A percentile compares a stretch with the other conserved stretches of the same genome.
Evolutionary conservation across 2,888 invertebrate species (phyloP).

Genomic region (Periphyllus acericola): DNA sequence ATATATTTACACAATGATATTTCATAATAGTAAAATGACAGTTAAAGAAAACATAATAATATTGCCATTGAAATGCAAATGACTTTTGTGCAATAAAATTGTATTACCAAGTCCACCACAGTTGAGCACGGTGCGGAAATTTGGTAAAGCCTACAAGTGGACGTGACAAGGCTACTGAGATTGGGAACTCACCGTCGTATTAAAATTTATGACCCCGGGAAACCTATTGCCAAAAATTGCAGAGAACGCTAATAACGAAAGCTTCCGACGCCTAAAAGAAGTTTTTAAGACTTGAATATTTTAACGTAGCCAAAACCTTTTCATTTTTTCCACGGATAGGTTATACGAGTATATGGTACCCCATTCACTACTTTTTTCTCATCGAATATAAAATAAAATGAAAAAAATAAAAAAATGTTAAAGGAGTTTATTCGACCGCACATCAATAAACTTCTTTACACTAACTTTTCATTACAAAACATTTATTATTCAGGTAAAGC

Average conservation of each 20-base stretch:
- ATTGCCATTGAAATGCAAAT: background rate
- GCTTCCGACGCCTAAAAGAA: background rate
- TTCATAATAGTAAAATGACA: background rate
- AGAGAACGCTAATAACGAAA: conserved; percentile 14
- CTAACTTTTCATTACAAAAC: conserved; percentile 28
- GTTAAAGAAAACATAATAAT: background rate
- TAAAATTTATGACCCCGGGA: conserved; percentile 1
- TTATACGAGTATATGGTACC: too few relatives aligned
- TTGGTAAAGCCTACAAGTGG: background rate
- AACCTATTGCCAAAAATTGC: background rate
- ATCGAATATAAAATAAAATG: background rate
- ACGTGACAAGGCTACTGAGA: conserved; percentile 31
- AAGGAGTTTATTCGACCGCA: conserved; percentile 9
- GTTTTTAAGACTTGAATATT: conserved; percentile 14
- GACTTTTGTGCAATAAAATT: background rate
- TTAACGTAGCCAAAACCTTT: conserved; percentile 8
- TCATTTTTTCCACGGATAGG: background rate
- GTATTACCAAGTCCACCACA: background rate
- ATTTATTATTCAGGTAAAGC: conserved; percentile 33
- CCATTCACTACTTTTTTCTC: background rate
- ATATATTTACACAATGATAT: too few relatives aligned
- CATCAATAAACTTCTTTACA: background rate
- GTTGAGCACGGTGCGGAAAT: background rate
- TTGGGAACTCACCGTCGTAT: background rate
- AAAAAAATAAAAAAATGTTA: background rate